A percentile compares a stretch with the other conserved stretches of the same genome.
Evolutionary conservation across 2,797 vertebrate genomes (phyloP).

Genomic region (Sciaenops ocellatus): DNA sequence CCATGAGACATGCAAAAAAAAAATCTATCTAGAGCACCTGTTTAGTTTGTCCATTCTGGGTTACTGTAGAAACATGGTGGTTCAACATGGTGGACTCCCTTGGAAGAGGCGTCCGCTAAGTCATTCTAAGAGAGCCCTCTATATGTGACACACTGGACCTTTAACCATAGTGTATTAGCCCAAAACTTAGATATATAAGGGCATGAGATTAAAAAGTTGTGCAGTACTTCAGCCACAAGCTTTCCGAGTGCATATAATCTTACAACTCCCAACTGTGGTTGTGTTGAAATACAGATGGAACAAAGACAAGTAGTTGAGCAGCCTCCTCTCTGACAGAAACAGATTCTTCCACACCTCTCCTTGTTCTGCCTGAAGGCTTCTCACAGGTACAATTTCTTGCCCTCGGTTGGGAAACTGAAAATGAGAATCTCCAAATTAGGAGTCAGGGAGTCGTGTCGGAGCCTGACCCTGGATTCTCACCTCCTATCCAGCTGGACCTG

Average conservation of each 20-base stretch:
- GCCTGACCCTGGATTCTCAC: slow-evolving; percentile 88
- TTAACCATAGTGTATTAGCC: neutral
- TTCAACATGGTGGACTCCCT: too few relatives aligned
- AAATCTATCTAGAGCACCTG: too few relatives aligned
- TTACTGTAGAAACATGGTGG: too few relatives aligned
- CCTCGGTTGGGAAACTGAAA: slow-evolving; percentile 84
- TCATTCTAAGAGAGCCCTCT: too few relatives aligned
- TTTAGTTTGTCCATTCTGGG: too few relatives aligned
- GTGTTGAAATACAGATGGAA: slow-evolving; percentile 44
- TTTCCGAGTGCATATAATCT: slow-evolving; percentile 24
- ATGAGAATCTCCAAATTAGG: slow-evolving; percentile 89
- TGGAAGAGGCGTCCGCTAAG: too few relatives aligned
- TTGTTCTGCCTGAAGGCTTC: slow-evolving; percentile 87
- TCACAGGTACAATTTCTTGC: slow-evolving; percentile 89
- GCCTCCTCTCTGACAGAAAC: slow-evolving; percentile 61
- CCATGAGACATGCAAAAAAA: too few relatives aligned
- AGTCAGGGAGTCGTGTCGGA: slow-evolving; percentile 84
- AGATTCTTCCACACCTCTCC: slow-evolving; percentile 86
- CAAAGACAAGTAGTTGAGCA: slow-evolving; percentile 55
- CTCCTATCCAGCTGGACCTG: slow-evolving; percentile 80
- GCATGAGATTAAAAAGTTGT: neutral
- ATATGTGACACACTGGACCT: neutral
- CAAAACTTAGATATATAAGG: neutral
- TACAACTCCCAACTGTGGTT: slow-evolving; percentile 28
- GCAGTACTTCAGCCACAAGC: slow-evolving; percentile 20